Evolutionary conservation across 2,797 vertebrate genomes (phyloP).

Genomic region (Sorex maritimensis): DNA sequence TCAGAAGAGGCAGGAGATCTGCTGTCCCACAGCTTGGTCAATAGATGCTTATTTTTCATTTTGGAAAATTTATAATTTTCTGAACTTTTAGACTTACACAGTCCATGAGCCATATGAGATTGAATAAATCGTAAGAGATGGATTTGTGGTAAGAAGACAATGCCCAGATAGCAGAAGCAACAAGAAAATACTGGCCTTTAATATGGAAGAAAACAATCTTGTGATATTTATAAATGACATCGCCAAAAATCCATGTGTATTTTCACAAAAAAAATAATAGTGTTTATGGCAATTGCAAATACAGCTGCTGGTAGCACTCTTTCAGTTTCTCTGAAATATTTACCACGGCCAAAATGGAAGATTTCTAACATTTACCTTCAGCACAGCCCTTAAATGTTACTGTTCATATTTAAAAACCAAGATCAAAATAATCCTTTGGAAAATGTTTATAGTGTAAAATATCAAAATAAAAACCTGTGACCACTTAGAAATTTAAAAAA

Average conservation of each 20-base stretch:
- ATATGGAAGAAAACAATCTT: background rate
- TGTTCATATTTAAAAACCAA: constrained; percentile 71
- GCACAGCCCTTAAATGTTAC: constrained; percentile 41
- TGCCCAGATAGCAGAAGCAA: background rate
- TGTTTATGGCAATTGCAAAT: background rate
- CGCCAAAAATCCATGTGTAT: constrained; percentile 52
- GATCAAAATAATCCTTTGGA: constrained; percentile 20
- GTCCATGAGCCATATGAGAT: background rate
- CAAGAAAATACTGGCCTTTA: constrained; percentile 40
- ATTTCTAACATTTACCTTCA: constrained; percentile 76
- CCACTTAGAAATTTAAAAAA: background rate
- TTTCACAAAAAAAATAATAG: constrained; percentile 58
- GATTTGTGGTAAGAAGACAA: background rate
- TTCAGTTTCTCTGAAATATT: constrained; percentile 68
- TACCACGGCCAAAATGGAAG: constrained; percentile 48
- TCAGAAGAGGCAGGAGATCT: background rate
- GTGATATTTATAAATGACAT: constrained; percentile 59
- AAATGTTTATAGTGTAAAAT: constrained; percentile 38
- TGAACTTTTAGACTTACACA: background rate
- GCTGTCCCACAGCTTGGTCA: background rate
- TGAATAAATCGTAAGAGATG: background rate
- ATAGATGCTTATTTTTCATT: constrained; percentile 25
- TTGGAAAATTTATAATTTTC: constrained; percentile 23
- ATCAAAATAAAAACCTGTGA: constrained; percentile 62
- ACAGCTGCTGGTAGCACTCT: background rate